A percentile compares a stretch with the other conserved stretches of the same genome.
phyloP scores from a whole-genome alignment of 2,888 invertebrate species.

The Unio pictorum region DNA sequence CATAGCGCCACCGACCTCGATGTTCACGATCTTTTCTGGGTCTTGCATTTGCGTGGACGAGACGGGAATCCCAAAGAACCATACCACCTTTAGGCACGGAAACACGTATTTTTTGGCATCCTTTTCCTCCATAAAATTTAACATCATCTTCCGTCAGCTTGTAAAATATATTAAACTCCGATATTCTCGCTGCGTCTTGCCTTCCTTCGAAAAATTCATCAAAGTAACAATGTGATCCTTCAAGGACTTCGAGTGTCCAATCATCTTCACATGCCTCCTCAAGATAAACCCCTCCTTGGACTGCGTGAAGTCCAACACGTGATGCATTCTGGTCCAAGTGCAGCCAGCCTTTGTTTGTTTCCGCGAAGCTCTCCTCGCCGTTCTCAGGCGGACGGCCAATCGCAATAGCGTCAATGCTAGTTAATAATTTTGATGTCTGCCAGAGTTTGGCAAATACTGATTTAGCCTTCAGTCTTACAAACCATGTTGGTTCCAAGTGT shows the following conservation, averaged over 20 bases:
- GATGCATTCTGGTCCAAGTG: slow-evolving; percentile 40
- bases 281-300: slow-evolving; percentile 38
- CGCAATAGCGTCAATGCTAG: slow-evolving; percentile 45
- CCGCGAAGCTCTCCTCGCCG: slow-evolving; percentile 5
- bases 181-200: background rate
- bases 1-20: slow-evolving; percentile 38
- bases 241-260: slow-evolving; percentile 44
- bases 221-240: slow-evolving; percentile 37
- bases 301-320: slow-evolving; percentile 44
- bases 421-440: slow-evolving; percentile 42
- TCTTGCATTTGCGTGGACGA: slow-evolving; percentile 40
- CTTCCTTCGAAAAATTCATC: slow-evolving; percentile 19
- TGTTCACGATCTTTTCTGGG: slow-evolving; percentile 28
- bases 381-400: slow-evolving; percentile 37
- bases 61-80: slow-evolving; percentile 49
- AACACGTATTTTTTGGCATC: slow-evolving; percentile 27
- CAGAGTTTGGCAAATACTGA: slow-evolving; percentile 35
- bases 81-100: slow-evolving; percentile 46
- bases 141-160: slow-evolving; percentile 8
- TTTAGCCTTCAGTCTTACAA: slow-evolving; percentile 27
- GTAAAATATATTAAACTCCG: too few relatives aligned
- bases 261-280: slow-evolving; percentile 44
- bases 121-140: slow-evolving; percentile 12
- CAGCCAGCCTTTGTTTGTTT: slow-evolving; percentile 4
- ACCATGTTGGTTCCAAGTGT: slow-evolving; percentile 36